Evolutionary conservation across 2,113 vertebrate genomes (phyloP).

Genomic region (Proteles cristata): DNA sequence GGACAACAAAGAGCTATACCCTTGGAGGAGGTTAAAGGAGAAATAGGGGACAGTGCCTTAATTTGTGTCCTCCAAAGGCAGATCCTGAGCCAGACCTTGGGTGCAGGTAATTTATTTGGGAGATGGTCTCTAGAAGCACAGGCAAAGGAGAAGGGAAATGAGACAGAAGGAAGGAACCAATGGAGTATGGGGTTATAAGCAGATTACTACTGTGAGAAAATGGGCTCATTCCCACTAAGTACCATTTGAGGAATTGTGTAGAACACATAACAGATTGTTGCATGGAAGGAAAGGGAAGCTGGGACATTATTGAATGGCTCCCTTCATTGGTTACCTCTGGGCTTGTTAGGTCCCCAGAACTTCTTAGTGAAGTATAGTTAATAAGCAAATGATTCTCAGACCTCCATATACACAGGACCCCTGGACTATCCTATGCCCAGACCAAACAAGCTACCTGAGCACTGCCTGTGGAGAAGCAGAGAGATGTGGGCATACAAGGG

Average conservation of each 20-base stretch:
- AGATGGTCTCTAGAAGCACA: background rate
- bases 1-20: background rate
- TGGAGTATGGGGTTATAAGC: background rate
- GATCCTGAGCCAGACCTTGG: background rate
- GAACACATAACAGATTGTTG: background rate
- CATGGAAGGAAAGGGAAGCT: background rate
- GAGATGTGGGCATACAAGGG: background rate
- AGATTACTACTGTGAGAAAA: background rate
- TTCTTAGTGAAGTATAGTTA: background rate
- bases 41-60: background rate
- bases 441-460: background rate
- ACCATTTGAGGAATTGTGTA: background rate
- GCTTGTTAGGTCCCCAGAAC: background rate
- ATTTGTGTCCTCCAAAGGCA: background rate
- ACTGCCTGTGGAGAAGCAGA: background rate
- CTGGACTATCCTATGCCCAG: background rate
- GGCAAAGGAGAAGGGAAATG: background rate
- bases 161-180: background rate
- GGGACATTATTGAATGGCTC: background rate
- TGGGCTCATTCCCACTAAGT: background rate
- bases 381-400: background rate
- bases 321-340: background rate
- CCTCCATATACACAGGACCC: background rate
- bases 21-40: background rate
- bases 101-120: background rate